Evolutionary conservation across 2,888 invertebrate species (phyloP).

Genomic region (Thymelicus acteon): DNA sequence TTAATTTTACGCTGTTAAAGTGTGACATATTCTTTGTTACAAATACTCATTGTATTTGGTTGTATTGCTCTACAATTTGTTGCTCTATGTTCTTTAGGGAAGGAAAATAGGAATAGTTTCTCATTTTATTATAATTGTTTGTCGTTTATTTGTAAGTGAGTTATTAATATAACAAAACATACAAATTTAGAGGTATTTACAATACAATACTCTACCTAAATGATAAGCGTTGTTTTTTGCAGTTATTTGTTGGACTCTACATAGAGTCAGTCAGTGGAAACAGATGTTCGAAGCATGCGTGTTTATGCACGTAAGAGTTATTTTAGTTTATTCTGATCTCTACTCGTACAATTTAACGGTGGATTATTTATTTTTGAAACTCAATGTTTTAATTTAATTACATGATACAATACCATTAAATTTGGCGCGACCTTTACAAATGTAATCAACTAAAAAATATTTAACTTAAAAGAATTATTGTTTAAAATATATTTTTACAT

Average conservation of each 20-base stretch:
- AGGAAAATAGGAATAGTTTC: background rate
- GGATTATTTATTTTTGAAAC: background rate
- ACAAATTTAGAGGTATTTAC: background rate
- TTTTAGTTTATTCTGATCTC: slow-evolving; percentile 14
- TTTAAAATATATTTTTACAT: no score
- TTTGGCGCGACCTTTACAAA: no score
- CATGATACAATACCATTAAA: no score
- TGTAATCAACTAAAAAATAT: no score
- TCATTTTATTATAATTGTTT: background rate
- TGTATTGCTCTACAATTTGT: background rate
- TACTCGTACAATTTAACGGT: background rate
- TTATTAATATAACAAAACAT: background rate
- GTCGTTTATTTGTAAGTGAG: background rate
- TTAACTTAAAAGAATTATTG: no score
- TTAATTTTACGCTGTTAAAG: slow-evolving; percentile 28
- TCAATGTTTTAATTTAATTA: background rate
- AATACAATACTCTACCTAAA: background rate
- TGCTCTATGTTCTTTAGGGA: background rate
- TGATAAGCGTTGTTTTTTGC: slow-evolving; percentile 12
- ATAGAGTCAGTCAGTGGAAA: slow-evolving; percentile 29
- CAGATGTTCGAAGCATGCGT: slow-evolving; percentile 30
- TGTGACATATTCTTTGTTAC: slow-evolving; percentile 15
- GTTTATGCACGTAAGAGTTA: slow-evolving; percentile 33
- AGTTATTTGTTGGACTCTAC: slow-evolving; percentile 27
- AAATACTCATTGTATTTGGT: background rate